Evolutionary conservation across 2,113 vertebrate species (phyloP).

Genomic region (Zapus hudsonius): DNA sequence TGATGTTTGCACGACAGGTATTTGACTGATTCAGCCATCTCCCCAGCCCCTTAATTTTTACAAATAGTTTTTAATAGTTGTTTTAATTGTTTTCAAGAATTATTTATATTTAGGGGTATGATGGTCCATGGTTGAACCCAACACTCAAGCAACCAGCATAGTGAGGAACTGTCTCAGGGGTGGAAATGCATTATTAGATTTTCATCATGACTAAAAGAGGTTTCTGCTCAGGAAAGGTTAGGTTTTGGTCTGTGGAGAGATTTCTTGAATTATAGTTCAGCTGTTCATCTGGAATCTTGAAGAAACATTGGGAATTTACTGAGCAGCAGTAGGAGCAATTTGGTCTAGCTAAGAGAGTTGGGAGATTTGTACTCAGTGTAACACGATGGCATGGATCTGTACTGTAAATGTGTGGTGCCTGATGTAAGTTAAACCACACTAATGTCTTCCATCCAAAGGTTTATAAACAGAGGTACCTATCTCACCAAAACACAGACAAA

Average conservation of each 20-base stretch:
- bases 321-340: not conserved
- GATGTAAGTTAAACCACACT: no score
- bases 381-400: not conserved
- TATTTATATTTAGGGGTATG: not conserved
- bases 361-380: not conserved
- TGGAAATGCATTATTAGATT: not conserved
- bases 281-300: not conserved
- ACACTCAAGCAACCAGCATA: not conserved
- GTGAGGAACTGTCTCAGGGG: not conserved
- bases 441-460: not conserved
- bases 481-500: not conserved
- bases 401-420: not conserved
- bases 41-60: no score
- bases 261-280: not conserved
- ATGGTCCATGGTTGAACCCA: not conserved
- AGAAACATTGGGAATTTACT: not conserved
- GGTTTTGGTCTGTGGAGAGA: no score
- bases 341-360: not conserved
- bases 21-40: no score
- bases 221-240: not conserved
- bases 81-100: no score
- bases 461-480: not conserved
- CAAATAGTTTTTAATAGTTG: no score
- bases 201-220: not conserved
- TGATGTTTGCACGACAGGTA: no score